phyloP scores from a whole-genome alignment of 2,797 vertebrate genomes.

The Crax fasciolata region DNA sequence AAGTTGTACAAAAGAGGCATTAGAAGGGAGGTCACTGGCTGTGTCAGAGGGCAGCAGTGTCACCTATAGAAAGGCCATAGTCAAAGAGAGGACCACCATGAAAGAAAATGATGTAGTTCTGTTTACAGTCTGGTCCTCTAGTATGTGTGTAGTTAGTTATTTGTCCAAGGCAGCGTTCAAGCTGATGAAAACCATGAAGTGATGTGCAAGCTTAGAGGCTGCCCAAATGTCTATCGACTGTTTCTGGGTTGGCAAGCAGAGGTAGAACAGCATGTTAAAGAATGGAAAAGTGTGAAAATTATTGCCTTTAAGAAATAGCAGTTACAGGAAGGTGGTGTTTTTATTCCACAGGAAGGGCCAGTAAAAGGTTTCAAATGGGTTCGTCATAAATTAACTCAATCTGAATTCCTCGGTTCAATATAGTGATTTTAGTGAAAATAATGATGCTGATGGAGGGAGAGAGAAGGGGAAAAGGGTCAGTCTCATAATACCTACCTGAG shows the following conservation, averaged over 20 bases:
- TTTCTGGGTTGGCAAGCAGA: neutral
- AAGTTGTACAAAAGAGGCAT: neutral
- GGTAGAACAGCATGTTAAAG: neutral
- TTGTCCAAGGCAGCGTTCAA: neutral
- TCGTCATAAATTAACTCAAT: neutral
- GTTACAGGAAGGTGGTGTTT: neutral
- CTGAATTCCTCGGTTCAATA: neutral
- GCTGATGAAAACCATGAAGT: neutral
- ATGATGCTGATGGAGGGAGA: neutral
- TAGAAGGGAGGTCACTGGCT: neutral
- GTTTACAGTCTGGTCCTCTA: neutral
- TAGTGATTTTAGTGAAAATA: neutral
- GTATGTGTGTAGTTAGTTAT: neutral
- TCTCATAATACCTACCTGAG: neutral
- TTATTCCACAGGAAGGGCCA: neutral
- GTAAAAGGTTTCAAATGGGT: slow-evolving; percentile 12
- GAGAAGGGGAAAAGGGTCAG: neutral
- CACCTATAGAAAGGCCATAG: neutral
- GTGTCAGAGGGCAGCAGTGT: neutral
- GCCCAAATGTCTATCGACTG: neutral
- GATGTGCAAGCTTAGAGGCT: neutral
- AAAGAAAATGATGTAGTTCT: neutral
- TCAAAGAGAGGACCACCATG: neutral
- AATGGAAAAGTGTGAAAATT: neutral
- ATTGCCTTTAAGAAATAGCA: neutral